These are phyloP conservation scores for Remorina albescens DNA, from an alignment of 2,797 vertebrate species.

Conservation along the genomic window DNA sequence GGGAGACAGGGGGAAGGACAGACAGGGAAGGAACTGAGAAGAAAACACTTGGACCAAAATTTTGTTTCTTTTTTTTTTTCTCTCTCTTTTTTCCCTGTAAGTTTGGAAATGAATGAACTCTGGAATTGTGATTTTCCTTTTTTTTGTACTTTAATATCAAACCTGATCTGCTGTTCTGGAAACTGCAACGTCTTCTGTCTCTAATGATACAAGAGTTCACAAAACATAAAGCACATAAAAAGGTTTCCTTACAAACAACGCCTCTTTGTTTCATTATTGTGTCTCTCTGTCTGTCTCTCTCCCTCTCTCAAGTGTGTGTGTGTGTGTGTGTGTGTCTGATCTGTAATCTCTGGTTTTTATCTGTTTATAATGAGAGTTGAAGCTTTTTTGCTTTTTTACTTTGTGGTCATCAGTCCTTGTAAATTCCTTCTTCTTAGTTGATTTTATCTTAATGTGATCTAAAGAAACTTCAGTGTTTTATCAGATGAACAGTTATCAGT, in stretches of 20 bases:
- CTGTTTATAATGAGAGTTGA: too few relatives aligned
- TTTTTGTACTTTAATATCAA: conserved; percentile 88
- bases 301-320: too few relatives aligned
- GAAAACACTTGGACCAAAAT: conserved; percentile 81
- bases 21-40: conserved; percentile 42
- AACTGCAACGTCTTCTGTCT: conserved; percentile 87
- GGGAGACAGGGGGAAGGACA: conserved; percentile 8
- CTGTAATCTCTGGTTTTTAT: too few relatives aligned
- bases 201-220: conserved; percentile 84
- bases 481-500: too few relatives aligned
- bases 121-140: conserved; percentile 75
- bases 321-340: too few relatives aligned
- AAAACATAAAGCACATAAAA: conserved; percentile 88
- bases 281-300: too few relatives aligned
- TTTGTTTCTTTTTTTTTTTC: conserved; percentile 57
- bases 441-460: too few relatives aligned
- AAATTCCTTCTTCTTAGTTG: too few relatives aligned
- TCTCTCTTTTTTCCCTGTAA: conserved; percentile 43
- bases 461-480: too few relatives aligned
- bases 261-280: too few relatives aligned
- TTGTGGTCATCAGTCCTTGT: too few relatives aligned
- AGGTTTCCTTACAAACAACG: conserved; percentile 88
- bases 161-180: conserved; percentile 89
- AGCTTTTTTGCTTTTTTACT: too few relatives aligned
- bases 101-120: conserved; percentile 76